phyloP scores from a whole-genome alignment of 2,797 vertebrate species.

The Pelobates cultripes region DNA sequence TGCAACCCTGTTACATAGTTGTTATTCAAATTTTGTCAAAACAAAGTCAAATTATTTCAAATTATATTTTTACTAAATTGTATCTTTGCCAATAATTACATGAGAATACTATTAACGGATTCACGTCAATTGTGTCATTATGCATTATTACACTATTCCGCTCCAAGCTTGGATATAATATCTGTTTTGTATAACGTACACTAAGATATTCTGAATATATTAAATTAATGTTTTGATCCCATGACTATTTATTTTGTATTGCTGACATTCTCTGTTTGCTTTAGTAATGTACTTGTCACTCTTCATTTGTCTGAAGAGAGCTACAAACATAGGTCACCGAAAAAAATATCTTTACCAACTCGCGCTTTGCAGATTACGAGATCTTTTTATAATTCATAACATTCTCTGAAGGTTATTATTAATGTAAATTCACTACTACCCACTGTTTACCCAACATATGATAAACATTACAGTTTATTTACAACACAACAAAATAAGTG shows the following conservation, averaged over 20 bases:
- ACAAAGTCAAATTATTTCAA: too few relatives aligned
- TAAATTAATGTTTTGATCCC: conserved; percentile 7
- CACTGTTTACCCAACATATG: too few relatives aligned
- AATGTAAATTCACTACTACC: neutral
- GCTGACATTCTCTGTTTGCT: conserved; percentile 16
- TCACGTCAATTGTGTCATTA: neutral
- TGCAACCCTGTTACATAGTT: too few relatives aligned
- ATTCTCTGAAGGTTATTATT: neutral
- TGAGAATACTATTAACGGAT: neutral
- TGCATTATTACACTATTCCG: too few relatives aligned
- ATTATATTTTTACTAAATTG: neutral
- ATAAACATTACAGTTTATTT: too few relatives aligned
- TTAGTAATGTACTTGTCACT: conserved; percentile 14
- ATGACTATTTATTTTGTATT: conserved; percentile 4
- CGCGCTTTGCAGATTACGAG: neutral
- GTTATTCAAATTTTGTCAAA: too few relatives aligned
- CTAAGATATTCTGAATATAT: neutral
- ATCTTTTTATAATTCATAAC: neutral
- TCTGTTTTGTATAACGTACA: neutral
- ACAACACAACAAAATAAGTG: too few relatives aligned
- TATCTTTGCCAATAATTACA: neutral
- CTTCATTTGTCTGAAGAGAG: conserved; percentile 12
- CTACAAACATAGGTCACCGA: conserved; percentile 11
- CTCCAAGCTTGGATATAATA: neutral
- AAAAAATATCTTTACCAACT: neutral